Base-by-base conservation (phyloP, 1,140 invertebrate genomes). In the Drosophila lini region DNA sequence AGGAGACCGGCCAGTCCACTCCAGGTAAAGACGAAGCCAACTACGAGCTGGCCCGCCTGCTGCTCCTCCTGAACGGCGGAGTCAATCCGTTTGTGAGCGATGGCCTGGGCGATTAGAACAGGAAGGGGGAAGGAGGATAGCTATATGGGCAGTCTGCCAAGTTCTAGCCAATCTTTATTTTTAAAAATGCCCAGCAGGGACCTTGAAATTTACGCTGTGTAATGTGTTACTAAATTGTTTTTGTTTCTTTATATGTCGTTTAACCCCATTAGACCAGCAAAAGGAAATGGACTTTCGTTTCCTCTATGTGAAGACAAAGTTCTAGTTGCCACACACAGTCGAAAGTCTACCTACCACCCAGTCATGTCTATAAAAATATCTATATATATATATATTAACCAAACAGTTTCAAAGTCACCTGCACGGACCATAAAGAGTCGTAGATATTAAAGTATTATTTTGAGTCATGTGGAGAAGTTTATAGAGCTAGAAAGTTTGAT, bases 1-100 rank as follows among this genome's bases (percentile, higher is more conserved):
- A 96, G 68, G 96, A 98, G 91, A 96, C 96, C 78, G 96, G 96
- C 88, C 96, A 96, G 59, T 94, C 91, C 79, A 94, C 95, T 62
- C 95, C 95, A 91, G 96, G 96, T 97, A 95, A 91, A 55, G 4
- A 5, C 22, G 50, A 47, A 16, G 42, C 79, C 79, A 80, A 91
- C 68, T 91, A 78, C 41, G 79, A 85, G 45, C 74, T 92, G 77
- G 91, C 91, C 15, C 78, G 79, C 25, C 36, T 90, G 61, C 68
- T 92, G 15, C 74, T 80, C 36, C 55, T 82, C 5, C 59, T 92
- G 4, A 92, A 92, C 50, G 64, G 63, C 42, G 80, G 85, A 45
- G 47, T 41, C 45, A 91, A 89, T 75, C 76, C 86, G 42, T 81
- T 92, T 58, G 56, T 59, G 16, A 57, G 76, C 68, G 85, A 82